Evolutionary conservation across 2,113 vertebrate species (phyloP).

Genomic region (Holacanthus passer): DNA sequence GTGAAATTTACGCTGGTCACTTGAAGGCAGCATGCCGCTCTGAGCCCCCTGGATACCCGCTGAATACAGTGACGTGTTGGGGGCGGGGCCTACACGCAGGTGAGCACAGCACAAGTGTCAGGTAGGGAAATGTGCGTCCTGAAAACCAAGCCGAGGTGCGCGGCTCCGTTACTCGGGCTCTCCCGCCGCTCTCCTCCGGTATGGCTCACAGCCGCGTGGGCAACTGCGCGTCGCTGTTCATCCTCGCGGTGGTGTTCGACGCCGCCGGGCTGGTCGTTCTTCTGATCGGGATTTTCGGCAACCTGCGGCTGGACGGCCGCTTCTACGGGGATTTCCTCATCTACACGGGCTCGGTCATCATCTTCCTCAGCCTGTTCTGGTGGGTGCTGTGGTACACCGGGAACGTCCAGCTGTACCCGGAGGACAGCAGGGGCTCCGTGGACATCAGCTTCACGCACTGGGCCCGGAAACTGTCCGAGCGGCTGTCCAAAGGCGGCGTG

Average conservation of each 20-base stretch:
- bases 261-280: constrained; percentile 71
- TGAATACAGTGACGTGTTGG: constrained; percentile 39
- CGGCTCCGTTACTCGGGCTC: constrained; percentile 19
- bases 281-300: constrained; percentile 83
- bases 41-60: not conserved
- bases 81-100: constrained; percentile 75
- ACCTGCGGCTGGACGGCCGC: constrained; percentile 72
- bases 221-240: constrained; percentile 73
- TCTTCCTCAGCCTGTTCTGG: constrained; percentile 84
- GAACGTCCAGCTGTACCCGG: constrained; percentile 72
- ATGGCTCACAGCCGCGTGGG: constrained; percentile 80
- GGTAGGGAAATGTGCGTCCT: constrained; percentile 49
- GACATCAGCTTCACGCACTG: constrained; percentile 75
- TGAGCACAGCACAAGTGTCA: constrained; percentile 66
- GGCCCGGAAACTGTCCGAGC: constrained; percentile 80
- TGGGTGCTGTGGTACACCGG: constrained; percentile 86
- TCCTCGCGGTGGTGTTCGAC: constrained; percentile 79
- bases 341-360: constrained; percentile 82
- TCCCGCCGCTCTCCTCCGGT: not conserved
- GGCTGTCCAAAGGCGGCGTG: constrained; percentile 69
- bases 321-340: constrained; percentile 87
- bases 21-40: constrained; percentile 18
- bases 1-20: not conserved
- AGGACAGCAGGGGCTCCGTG: constrained; percentile 48
- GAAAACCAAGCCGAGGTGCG: constrained; percentile 6